Evolutionary conservation across 2,797 vertebrate species (phyloP).

Genomic region (Denticeps clupeoides): DNA sequence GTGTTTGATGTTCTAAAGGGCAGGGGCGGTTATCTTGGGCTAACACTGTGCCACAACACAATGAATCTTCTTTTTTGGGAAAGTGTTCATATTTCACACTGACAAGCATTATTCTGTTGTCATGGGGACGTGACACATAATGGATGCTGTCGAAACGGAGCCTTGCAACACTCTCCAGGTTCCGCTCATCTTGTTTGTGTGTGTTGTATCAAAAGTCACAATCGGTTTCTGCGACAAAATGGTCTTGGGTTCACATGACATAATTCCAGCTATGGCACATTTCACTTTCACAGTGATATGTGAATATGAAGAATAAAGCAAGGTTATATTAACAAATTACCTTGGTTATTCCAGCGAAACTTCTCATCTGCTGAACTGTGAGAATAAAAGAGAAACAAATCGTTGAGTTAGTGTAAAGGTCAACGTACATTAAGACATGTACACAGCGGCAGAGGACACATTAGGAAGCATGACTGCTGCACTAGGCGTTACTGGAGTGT

Average conservation of each 20-base stretch:
- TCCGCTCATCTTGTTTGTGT: too few relatives aligned
- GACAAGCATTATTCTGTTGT: slow-evolving; percentile 14
- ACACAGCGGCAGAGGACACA: not conserved
- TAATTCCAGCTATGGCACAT: too few relatives aligned
- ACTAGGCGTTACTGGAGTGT: not conserved
- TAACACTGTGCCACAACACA: slow-evolving; percentile 25
- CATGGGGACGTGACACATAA: slow-evolving; percentile 10
- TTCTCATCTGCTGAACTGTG: slow-evolving; percentile 92
- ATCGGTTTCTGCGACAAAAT: too few relatives aligned
- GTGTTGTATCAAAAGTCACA: not conserved
- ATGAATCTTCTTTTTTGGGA: slow-evolving; percentile 44
- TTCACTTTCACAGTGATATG: too few relatives aligned
- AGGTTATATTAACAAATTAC: too few relatives aligned
- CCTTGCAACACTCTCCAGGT: not conserved
- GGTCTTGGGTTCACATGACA: too few relatives aligned
- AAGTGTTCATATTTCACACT: slow-evolving; percentile 15
- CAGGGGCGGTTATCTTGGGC: slow-evolving; percentile 14
- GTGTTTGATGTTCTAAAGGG: slow-evolving; percentile 14
- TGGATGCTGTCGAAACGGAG: slow-evolving; percentile 10
- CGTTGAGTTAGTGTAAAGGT: too few relatives aligned
- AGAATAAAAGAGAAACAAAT: slow-evolving; percentile 20
- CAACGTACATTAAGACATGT: too few relatives aligned
- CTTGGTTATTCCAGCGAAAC: slow-evolving; percentile 98
- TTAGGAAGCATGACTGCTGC: not conserved
- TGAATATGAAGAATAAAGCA: too few relatives aligned